phyloP scores from a whole-genome alignment of 2,888 invertebrate genomes.

The Chromoteleia sp. region DNA sequence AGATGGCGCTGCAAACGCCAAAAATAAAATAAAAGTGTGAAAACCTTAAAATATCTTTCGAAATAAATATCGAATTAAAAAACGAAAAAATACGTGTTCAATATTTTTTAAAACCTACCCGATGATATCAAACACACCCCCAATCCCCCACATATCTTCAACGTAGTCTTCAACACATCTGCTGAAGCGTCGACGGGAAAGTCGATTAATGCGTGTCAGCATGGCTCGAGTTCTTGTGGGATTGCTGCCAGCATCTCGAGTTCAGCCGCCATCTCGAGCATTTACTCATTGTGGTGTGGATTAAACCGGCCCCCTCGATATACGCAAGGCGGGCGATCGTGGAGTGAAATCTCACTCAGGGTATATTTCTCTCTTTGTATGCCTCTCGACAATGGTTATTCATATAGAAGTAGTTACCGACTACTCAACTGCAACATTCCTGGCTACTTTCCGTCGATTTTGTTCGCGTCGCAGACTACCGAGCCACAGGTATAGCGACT shows the following conservation, averaged over 20 bases:
- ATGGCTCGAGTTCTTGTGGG: neutral
- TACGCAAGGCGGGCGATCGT: neutral
- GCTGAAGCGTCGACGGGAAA: too few relatives aligned
- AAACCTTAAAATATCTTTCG: too few relatives aligned
- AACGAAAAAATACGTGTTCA: too few relatives aligned
- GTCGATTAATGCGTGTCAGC: neutral
- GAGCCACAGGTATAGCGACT: neutral
- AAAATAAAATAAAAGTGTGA: too few relatives aligned
- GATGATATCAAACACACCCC: too few relatives aligned
- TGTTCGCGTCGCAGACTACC: neutral
- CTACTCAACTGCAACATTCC: neutral
- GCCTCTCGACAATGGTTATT: neutral
- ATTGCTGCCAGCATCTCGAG: neutral
- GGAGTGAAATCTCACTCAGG: neutral
- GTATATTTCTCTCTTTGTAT: neutral
- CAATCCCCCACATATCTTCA: too few relatives aligned
- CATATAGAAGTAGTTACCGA: neutral
- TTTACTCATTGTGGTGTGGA: constrained; percentile 8
- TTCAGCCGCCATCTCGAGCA: neutral
- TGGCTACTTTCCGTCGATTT: neutral
- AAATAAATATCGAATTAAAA: too few relatives aligned
- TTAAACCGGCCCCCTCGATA: constrained; percentile 3
- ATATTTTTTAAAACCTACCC: too few relatives aligned
- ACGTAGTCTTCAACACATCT: too few relatives aligned
- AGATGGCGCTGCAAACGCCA: too few relatives aligned